phyloP scores from a whole-genome alignment of 2,797 vertebrate species.

The Spinus pinus region DNA sequence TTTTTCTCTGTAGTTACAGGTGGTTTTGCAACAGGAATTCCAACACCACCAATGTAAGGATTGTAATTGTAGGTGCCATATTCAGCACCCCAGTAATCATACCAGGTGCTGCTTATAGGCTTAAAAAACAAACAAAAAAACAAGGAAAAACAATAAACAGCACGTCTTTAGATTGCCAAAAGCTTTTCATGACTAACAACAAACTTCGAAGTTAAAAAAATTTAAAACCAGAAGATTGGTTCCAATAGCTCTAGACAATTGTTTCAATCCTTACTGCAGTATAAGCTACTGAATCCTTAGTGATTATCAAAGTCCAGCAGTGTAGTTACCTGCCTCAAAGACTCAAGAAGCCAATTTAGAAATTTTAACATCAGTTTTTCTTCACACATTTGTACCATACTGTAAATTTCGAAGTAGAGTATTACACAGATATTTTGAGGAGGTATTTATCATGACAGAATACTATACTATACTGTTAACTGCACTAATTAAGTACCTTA shows the following conservation, averaged over 20 bases:
- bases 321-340: background rate
- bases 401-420: background rate
- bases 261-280: background rate
- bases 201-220: background rate
- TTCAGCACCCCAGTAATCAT: slow-evolving; percentile 98
- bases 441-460: background rate
- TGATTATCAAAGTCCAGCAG: background rate
- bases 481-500: background rate
- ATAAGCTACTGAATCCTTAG: background rate
- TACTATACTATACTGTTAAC: background rate
- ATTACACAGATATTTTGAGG: background rate
- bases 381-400: background rate
- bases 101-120: slow-evolving; percentile 99
- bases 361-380: background rate
- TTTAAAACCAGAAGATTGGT: background rate
- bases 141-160: background rate
- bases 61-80: slow-evolving; percentile 98
- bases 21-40: slow-evolving; percentile 94
- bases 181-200: background rate
- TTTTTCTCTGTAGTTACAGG: slow-evolving; percentile 89
- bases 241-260: background rate
- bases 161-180: background rate
- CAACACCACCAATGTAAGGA: slow-evolving; percentile 93
- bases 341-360: background rate
- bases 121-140: slow-evolving; percentile 58